These are phyloP conservation scores for Anabas testudineus DNA, from an alignment of 2,797 vertebrate species.

Conservation along the genomic window DNA sequence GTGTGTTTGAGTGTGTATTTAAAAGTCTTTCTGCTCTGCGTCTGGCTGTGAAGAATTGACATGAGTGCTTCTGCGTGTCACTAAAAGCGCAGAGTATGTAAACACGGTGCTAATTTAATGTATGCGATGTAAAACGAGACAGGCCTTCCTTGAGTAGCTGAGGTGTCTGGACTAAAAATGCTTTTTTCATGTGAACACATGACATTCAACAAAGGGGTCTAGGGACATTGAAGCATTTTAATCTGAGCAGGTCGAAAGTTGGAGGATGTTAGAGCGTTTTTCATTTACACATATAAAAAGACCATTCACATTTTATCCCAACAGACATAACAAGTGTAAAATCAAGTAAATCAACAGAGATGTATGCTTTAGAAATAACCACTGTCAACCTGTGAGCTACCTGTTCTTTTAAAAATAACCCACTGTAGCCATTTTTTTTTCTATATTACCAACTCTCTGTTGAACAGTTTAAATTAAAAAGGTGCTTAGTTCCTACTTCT, in stretches of 20 bases:
- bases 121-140: too few relatives aligned
- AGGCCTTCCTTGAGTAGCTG: too few relatives aligned
- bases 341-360: background rate
- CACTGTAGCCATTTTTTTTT: background rate
- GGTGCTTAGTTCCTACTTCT: slow-evolving; percentile 34
- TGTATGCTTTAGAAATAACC: slow-evolving; percentile 1
- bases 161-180: too few relatives aligned
- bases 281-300: background rate
- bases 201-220: too few relatives aligned
- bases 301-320: too few relatives aligned
- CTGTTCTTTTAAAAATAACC: background rate
- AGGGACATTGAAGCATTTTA: background rate
- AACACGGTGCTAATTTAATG: too few relatives aligned
- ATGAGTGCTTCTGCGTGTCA: background rate
- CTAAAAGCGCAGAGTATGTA: background rate
- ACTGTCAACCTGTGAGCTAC: slow-evolving; percentile 20
- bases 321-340: background rate
- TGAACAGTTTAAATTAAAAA: slow-evolving; percentile 39
- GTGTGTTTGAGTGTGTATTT: background rate
- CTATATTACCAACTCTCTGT: slow-evolving; percentile 14
- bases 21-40: background rate
- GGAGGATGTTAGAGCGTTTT: background rate
- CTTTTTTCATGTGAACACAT: too few relatives aligned
- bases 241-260: background rate
- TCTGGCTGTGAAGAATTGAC: background rate